Evolutionary conservation across 2,888 invertebrate species (phyloP).

Genomic region (Ephialtes manifestator): DNA sequence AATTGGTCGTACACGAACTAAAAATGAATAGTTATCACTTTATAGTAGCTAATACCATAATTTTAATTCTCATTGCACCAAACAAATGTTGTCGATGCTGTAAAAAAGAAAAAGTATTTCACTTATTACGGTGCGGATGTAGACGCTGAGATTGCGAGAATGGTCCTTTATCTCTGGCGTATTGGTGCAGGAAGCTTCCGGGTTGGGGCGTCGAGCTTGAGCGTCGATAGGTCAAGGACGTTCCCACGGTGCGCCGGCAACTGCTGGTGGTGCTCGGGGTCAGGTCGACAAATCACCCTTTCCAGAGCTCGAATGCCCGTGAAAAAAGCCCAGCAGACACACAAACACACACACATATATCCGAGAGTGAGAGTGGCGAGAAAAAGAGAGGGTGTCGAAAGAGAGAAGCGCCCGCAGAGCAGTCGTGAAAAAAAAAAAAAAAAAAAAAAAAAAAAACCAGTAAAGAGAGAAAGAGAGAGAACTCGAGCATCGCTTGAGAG

Average conservation of each 20-base stretch:
- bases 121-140: neutral
- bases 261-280: slow-evolving; percentile 79
- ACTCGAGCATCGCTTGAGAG: slow-evolving; percentile 53
- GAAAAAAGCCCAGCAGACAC: slow-evolving; percentile 76
- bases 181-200: slow-evolving; percentile 75
- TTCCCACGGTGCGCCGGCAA: slow-evolving; percentile 70
- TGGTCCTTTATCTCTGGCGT: neutral
- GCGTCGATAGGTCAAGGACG: slow-evolving; percentile 86
- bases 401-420: slow-evolving; percentile 61
- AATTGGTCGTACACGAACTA: no score
- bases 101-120: neutral
- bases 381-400: slow-evolving; percentile 67
- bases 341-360: slow-evolving; percentile 44
- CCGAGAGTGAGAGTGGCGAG: slow-evolving; percentile 67
- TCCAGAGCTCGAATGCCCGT: slow-evolving; percentile 80
- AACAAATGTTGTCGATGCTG: neutral
- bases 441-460: no score
- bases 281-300: slow-evolving; percentile 86
- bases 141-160: neutral
- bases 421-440: slow-evolving; percentile 59
- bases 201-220: slow-evolving; percentile 78
- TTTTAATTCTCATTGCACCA: no score
- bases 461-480: slow-evolving; percentile 43
- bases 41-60: no score
- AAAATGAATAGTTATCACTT: no score